phyloP scores from a whole-genome alignment of 2,797 vertebrate species.

The Anguilla anguilla region DNA sequence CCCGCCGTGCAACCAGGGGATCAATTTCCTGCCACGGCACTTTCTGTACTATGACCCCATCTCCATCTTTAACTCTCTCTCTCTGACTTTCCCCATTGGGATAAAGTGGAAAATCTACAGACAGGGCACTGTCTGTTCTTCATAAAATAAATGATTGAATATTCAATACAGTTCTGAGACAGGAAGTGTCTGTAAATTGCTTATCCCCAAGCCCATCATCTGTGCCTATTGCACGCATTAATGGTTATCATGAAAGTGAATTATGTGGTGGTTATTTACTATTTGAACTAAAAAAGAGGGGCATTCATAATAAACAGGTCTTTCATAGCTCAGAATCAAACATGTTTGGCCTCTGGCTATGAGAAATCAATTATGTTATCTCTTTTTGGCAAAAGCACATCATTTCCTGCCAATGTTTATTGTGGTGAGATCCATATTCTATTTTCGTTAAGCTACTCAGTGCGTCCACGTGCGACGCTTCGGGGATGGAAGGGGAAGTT shows the following conservation, averaged over 20 bases:
- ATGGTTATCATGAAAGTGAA: background rate
- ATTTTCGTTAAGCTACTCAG: background rate
- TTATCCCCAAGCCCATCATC: background rate
- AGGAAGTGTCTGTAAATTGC: background rate
- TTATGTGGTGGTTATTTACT: background rate
- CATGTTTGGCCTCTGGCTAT: constrained; percentile 11
- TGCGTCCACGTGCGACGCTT: constrained; percentile 4
- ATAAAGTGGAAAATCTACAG: background rate
- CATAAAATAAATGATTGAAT: background rate
- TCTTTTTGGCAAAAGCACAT: background rate
- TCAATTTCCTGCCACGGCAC: too few species aligned
- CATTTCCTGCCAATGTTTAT: constrained; percentile 12
- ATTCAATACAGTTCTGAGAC: background rate
- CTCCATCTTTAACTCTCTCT: background rate
- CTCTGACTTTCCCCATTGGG: background rate
- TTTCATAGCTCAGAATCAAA: background rate
- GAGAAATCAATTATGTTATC: background rate
- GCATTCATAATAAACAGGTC: background rate
- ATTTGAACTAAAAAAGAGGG: background rate
- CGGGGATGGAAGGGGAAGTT: background rate
- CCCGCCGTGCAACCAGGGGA: too few species aligned
- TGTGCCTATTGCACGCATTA: background rate
- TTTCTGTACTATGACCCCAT: background rate
- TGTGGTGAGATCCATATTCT: constrained; percentile 3
- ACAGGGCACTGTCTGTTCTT: background rate